phyloP scores from a whole-genome alignment of 2,113 vertebrate species.

The Rhipidura dahli region DNA sequence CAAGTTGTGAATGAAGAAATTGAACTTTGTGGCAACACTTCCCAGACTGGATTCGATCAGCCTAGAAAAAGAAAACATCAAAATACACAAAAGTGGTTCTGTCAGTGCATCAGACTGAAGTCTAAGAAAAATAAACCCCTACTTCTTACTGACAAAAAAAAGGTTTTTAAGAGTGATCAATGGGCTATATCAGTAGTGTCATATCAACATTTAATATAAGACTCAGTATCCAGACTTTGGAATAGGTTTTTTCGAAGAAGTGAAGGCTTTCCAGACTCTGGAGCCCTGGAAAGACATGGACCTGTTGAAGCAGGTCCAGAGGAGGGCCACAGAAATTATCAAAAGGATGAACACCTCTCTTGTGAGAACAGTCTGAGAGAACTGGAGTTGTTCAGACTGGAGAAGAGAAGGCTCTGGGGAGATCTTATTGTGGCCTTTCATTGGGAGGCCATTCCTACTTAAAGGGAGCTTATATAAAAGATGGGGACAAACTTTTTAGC shows the following conservation, averaged over 20 bases:
- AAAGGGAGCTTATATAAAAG: not conserved
- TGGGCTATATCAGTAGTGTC: not conserved
- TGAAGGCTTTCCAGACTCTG: not conserved
- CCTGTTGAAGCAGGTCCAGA: not conserved
- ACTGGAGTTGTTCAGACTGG: not conserved
- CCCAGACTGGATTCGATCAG: slow-evolving; percentile 96
- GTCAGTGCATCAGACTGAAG: not conserved
- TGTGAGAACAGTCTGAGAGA: not conserved
- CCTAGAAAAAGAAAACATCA: slow-evolving; percentile 60
- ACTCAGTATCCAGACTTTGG: not conserved
- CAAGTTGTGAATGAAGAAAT: slow-evolving; percentile 99
- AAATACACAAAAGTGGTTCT: not conserved
- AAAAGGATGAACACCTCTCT: not conserved
- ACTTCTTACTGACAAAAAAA: not conserved
- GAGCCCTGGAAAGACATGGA: not conserved
- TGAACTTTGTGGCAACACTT: slow-evolving; percentile 97
- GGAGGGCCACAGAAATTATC: not conserved
- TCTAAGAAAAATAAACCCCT: not conserved
- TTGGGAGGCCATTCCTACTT: not conserved
- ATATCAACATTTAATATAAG: not conserved
- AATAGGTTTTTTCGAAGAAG: not conserved
- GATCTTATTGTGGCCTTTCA: not conserved
- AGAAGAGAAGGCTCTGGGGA: not conserved
- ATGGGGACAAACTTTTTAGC: not conserved
- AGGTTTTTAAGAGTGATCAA: not conserved